A percentile compares a stretch with the other conserved stretches of the same genome.
Evolutionary conservation across 2,888 invertebrate genomes (phyloP).

Genomic region (Drosophila borborema): DNA sequence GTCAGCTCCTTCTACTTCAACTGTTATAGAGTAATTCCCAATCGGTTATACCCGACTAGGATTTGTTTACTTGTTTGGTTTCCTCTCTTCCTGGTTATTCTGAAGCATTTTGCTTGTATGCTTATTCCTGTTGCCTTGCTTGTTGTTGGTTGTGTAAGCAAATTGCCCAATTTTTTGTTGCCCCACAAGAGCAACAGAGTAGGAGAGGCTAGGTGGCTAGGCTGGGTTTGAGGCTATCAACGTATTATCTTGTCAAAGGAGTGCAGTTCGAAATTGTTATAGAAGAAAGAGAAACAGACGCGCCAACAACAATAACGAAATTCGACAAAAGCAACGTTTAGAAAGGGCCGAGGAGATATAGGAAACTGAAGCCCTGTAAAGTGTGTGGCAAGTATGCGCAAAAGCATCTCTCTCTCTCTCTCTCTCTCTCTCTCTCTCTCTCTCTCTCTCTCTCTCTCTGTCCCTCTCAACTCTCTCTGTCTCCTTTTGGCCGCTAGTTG

Average conservation of each 20-base stretch:
- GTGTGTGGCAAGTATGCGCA: conserved; percentile 38
- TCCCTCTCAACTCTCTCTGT: background rate
- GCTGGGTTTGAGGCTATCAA: conserved; percentile 60
- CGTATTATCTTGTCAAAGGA: conserved; percentile 76
- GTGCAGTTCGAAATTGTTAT: conserved; percentile 78
- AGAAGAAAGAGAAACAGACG: conserved; percentile 59
- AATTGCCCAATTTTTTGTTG: conserved; percentile 71
- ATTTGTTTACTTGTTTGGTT: background rate
- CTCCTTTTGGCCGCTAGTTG: conserved; percentile 57
- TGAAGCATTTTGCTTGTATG: conserved; percentile 20
- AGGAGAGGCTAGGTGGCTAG: background rate
- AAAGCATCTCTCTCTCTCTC: conserved; percentile 45
- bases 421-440: conserved; percentile 16
- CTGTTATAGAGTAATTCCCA: background rate
- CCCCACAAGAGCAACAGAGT: background rate
- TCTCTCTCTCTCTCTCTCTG: background rate
- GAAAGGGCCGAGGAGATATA: background rate
- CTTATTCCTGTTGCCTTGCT: conserved; percentile 39
- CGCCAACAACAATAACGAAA: conserved; percentile 45
- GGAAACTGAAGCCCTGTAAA: conserved; percentile 6
- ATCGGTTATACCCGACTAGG: background rate
- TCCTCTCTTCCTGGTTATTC: conserved; percentile 7
- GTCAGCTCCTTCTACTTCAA: background rate
- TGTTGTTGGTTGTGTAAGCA: conserved; percentile 69
- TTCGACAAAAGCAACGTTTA: background rate